Evolutionary conservation across 2,797 vertebrate genomes (phyloP), one percentile per base, ranked within the genome.

Genomic region (Galaxias olidus): DNA sequence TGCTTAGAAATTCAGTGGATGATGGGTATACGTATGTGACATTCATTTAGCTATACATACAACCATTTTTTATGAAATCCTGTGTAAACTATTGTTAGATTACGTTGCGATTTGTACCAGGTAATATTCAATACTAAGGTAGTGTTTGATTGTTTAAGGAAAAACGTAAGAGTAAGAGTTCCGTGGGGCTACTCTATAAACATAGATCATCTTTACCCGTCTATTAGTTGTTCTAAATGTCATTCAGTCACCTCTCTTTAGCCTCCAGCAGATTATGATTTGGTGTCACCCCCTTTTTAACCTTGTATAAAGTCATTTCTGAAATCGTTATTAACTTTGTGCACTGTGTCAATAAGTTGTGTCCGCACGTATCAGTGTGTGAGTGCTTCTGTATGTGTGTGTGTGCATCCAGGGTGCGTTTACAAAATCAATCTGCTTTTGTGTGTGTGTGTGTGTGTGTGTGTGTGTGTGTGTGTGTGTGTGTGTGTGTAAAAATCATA

Each of bases 141-240:
- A 78, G 72, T 69, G 64, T 77, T 78, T 76, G 61, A 83, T 71
- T 78, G 66, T 53, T 77, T 54, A 55, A 69, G 74, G 69, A 74
- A 46, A 41, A 30, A 61, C 20, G 71, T 67, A 49, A 70, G 71
- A 72, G 69, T 46, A 63, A 57, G 63, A 82, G 67, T 83, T 74
- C 68, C 62, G 56, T 10, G 67, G 76, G 78, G 63, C 76, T 72
- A 66, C 73, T 79, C 69, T 74, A 58, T 82, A 63, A 87, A 88
- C 87, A 87, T 66, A 66, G 69, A 72, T 81, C 86, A 88, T 90
- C 87, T 89, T 92, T 91, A 91, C 82, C 84, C 81, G 77, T 86
- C 89, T 89, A 89, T 86, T 84, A 83, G 76, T 83, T 65, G 84
- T 83, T 86, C 75, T 77, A 88, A 90, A 92, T 92, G 89, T 89